Conservation (phyloP, 2,888 invertebrate species). For the Cosmia pyralina region DNA sequence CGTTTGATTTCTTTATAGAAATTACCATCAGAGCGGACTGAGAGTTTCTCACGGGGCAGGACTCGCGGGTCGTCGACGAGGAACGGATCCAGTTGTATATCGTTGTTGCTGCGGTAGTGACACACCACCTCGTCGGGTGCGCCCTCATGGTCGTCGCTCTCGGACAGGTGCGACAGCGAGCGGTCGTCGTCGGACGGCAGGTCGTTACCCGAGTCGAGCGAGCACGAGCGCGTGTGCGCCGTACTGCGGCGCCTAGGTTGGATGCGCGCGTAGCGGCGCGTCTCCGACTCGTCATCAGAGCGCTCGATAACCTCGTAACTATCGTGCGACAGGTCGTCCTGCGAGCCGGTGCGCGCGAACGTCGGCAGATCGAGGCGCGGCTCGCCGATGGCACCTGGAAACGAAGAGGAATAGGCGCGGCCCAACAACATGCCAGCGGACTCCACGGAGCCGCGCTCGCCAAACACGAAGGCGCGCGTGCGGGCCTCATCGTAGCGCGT, state of each 20-base stretch:
- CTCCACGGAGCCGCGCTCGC: conserved; percentile 91
- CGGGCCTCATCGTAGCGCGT: conserved; percentile 72
- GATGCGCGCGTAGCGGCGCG: conserved; percentile 75
- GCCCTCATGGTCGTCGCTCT: conserved; percentile 88
- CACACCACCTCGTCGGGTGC: conserved; percentile 90
- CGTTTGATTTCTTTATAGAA: conserved; percentile 93
- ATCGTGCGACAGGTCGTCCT: conserved; percentile 96
- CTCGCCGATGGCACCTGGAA: conserved; percentile 94
- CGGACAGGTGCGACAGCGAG: conserved; percentile 89
- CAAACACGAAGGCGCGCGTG: conserved; percentile 85
- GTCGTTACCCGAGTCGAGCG: conserved; percentile 94
- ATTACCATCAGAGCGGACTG: conserved; percentile 93
- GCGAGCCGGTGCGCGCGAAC: conserved; percentile 92
- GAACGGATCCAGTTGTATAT: conserved; percentile 94
- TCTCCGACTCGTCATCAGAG: conserved; percentile 91
- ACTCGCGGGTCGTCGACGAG: conserved; percentile 94
- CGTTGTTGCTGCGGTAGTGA: conserved; percentile 92
- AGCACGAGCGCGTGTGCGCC: conserved; percentile 92
- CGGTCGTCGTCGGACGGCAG: conserved; percentile 94
- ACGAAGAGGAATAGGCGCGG: conserved; percentile 96
- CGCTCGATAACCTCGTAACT: conserved; percentile 96
- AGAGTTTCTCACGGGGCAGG: conserved; percentile 93
- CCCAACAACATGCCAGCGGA: conserved; percentile 92
- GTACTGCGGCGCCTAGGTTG: conserved; percentile 74
- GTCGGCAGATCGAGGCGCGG: conserved; percentile 92